These are phyloP conservation scores for Wiebesia pumilae DNA, from an alignment of 1,140 invertebrate species.

Conservation along the genomic window DNA sequence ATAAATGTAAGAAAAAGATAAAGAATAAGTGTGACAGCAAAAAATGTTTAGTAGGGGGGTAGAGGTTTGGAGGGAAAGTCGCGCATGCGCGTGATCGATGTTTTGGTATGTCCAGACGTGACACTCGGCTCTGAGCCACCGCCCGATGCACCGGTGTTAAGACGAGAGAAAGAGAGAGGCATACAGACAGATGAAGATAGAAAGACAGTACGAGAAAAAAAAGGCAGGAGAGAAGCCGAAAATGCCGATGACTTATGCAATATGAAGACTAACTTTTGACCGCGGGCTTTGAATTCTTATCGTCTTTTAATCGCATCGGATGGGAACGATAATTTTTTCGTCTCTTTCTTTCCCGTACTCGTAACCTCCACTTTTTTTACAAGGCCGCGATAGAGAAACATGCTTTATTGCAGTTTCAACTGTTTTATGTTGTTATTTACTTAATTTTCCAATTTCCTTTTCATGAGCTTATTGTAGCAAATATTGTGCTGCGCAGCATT, in stretches of 20 bases:
- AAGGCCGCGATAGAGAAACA: not conserved
- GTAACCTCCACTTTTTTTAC: not conserved
- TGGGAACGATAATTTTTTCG: not conserved
- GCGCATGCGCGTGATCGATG: slow-evolving; percentile 70
- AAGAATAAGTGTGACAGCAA: not conserved
- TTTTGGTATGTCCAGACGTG: slow-evolving; percentile 60
- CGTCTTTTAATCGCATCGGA: slow-evolving; percentile 12
- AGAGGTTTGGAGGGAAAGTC: not conserved
- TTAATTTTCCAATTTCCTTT: not conserved
- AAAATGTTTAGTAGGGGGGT: not conserved
- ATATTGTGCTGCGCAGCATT: too few species aligned
- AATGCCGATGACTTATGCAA: not conserved
- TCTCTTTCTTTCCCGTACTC: not conserved
- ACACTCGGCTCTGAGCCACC: slow-evolving; percentile 64
- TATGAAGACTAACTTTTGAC: not conserved
- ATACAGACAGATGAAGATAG: not conserved
- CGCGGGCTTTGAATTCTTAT: slow-evolving; percentile 35
- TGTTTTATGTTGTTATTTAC: not conserved
- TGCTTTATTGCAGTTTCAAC: not conserved
- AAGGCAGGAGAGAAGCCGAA: not conserved
- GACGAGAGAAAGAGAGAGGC: not conserved
- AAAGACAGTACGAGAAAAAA: not conserved
- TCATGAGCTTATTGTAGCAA: not conserved
- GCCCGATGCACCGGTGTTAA: slow-evolving; percentile 61
- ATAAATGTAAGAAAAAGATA: not conserved